Percentiles rank a stretch among this genome's conserved stretches.
phyloP scores from a whole-genome alignment of 2,888 invertebrate genomes.

The Linyphia triangularis region DNA sequence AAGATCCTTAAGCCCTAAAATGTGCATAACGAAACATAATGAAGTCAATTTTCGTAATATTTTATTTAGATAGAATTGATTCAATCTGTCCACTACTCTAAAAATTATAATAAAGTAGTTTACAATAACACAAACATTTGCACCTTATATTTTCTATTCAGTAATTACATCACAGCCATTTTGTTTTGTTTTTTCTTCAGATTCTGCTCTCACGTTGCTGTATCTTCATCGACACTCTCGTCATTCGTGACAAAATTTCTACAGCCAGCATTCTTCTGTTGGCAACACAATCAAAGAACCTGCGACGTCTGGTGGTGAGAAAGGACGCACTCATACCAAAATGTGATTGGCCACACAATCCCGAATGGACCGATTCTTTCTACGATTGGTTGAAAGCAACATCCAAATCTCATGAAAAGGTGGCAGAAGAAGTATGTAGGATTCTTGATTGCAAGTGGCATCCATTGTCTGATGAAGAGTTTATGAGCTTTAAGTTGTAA shows the following conservation, averaged over 20 bases:
- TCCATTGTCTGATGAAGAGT: constrained; percentile 80
- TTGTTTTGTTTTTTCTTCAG: constrained; percentile 53
- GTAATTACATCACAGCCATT: not conserved
- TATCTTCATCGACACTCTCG: constrained; percentile 85
- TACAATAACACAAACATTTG: not conserved
- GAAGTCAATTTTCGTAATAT: too few relatives aligned
- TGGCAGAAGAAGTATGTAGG: constrained; percentile 86
- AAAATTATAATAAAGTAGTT: too few relatives aligned
- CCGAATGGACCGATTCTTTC: constrained; percentile 86
- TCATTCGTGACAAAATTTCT: constrained; percentile 84
- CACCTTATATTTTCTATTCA: not conserved
- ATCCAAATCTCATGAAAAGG: constrained; percentile 84
- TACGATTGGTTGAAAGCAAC: constrained; percentile 84
- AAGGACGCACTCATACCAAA: constrained; percentile 86
- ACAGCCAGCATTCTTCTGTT: constrained; percentile 87
- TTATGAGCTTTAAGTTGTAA: constrained; percentile 76
- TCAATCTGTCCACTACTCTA: too few relatives aligned
- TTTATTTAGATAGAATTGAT: too few relatives aligned
- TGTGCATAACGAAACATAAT: too few relatives aligned
- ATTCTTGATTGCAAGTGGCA: constrained; percentile 85
- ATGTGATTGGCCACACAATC: constrained; percentile 84
- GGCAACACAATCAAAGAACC: constrained; percentile 84
- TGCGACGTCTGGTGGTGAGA: constrained; percentile 85
- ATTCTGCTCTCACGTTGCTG: constrained; percentile 86
- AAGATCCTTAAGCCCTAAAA: too few relatives aligned